A percentile compares a stretch with the other conserved stretches of the same genome.
phyloP scores from a whole-genome alignment of 2,888 invertebrate genomes.

The Luffia ferchaultella region DNA sequence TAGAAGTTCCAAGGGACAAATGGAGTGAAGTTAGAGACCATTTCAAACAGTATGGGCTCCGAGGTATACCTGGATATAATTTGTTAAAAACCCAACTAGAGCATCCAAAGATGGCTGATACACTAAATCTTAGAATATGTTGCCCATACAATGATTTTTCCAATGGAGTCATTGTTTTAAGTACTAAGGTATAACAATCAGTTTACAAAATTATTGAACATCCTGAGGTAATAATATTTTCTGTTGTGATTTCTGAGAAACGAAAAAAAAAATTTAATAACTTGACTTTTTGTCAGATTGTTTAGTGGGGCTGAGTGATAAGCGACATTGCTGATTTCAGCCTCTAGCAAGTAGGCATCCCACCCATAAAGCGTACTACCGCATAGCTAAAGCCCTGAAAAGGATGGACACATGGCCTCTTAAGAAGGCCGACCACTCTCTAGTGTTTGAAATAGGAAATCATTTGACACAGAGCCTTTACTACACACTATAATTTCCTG shows the following conservation, averaged over 20 bases:
- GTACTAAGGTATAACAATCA: conserved; percentile 36
- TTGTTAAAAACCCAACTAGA: conserved; percentile 35
- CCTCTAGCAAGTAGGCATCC: too few species aligned
- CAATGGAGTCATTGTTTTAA: conserved; percentile 38
- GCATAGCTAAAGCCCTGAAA: too few species aligned
- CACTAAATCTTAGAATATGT: conserved; percentile 35
- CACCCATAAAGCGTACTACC: too few species aligned
- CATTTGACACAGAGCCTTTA: too few species aligned
- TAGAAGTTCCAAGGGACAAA: conserved; percentile 20
- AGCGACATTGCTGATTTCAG: too few species aligned
- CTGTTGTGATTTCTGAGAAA: conserved; percentile 1
- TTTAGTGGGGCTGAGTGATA: too few species aligned
- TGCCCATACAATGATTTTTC: conserved; percentile 39
- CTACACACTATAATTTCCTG: too few species aligned
- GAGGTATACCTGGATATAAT: conserved; percentile 32
- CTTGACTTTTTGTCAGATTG: not conserved
- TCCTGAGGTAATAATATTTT: conserved; percentile 7
- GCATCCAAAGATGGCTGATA: conserved; percentile 26
- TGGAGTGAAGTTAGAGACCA: conserved; percentile 26
- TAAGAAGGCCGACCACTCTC: too few species aligned
- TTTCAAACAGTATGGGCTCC: conserved; percentile 28
- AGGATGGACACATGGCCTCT: too few species aligned
- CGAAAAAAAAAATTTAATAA: conserved; percentile 2
- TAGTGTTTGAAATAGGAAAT: too few species aligned
- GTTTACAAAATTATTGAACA: too few species aligned